These are phyloP conservation scores for Gavialis gangeticus DNA, from an alignment of 2,113 vertebrate genomes.

Conservation along the genomic window DNA sequence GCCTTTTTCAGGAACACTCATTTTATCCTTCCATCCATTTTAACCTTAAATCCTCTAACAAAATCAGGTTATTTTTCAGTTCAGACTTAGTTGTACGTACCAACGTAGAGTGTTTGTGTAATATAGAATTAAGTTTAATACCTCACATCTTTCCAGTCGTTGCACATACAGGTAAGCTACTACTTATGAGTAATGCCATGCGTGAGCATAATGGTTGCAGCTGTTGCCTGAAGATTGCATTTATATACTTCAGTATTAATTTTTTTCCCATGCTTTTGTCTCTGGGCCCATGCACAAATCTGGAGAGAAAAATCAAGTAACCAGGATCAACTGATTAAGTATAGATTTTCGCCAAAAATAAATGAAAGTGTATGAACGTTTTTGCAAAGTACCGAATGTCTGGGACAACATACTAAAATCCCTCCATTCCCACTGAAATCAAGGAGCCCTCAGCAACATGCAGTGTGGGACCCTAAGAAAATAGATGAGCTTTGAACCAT, in stretches of 20 bases:
- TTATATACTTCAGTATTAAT: not conserved
- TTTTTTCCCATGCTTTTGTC: not conserved
- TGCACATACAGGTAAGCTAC: fast-evolving
- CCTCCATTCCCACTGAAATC: not conserved
- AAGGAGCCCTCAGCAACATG: constrained; percentile 5
- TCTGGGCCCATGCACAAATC: not conserved
- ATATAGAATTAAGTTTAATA: not conserved
- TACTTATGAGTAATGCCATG: not conserved
- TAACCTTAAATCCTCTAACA: not conserved
- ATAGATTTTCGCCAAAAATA: not conserved
- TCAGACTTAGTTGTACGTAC: not conserved
- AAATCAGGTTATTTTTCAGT: not conserved
- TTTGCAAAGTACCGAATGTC: not conserved
- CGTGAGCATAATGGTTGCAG: not conserved
- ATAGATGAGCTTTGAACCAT: constrained; percentile 12
- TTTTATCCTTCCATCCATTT: not conserved
- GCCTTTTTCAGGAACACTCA: not conserved
- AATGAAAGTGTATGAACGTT: not conserved
- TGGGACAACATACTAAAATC: not conserved
- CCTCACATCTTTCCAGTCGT: not conserved
- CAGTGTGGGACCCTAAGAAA: not conserved
- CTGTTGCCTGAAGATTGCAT: not conserved
- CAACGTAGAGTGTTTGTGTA: not conserved
- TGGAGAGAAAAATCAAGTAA: not conserved
- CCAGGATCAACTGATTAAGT: not conserved